Percentiles rank a stretch among this genome's conserved stretches.
These are phyloP conservation scores for Coryphaenoides rupestris DNA, from an alignment of 2,113 vertebrate species.

Conservation along the genomic window DNA sequence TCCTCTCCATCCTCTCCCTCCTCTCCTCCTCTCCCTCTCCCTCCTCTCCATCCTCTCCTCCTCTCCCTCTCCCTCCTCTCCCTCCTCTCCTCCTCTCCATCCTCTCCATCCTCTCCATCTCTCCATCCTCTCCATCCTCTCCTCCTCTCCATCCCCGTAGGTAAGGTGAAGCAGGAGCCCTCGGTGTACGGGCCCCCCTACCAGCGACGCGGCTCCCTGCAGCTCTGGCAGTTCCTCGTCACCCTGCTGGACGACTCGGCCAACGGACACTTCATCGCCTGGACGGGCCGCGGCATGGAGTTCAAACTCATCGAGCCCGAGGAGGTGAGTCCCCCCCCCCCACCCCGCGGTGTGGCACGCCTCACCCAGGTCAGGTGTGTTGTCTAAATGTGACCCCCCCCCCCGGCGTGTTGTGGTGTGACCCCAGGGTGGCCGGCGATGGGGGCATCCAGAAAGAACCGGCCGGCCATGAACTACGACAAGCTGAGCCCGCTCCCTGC, in stretches of 20 bases:
- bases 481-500: slow-evolving; percentile 95
- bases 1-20: too few species aligned
- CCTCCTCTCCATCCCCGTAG: too few species aligned
- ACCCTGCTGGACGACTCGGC: slow-evolving; percentile 92
- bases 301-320: slow-evolving; percentile 97
- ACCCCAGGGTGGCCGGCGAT: slow-evolving; percentile 87
- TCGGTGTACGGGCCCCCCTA: slow-evolving; percentile 88
- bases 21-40: too few species aligned
- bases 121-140: too few species aligned
- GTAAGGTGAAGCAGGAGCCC: slow-evolving; percentile 92
- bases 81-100: too few species aligned
- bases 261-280: slow-evolving; percentile 94
- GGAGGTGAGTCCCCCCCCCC: slow-evolving; percentile 73
- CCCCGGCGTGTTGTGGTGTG: not conserved
- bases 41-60: too few species aligned
- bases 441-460: slow-evolving; percentile 98
- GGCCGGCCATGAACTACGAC: slow-evolving; percentile 97
- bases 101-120: too few species aligned
- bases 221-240: slow-evolving; percentile 97
- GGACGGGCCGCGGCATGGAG: slow-evolving; percentile 97
- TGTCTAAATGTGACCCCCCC: not conserved
- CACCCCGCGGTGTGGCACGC: not conserved
- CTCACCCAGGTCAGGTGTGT: not conserved
- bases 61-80: too few species aligned
- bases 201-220: slow-evolving; percentile 91